Evolutionary conservation across 2,797 vertebrate genomes (phyloP), one percentile per base, ranked within the genome.

Genomic region (Chaetophractus vellerosus): DNA sequence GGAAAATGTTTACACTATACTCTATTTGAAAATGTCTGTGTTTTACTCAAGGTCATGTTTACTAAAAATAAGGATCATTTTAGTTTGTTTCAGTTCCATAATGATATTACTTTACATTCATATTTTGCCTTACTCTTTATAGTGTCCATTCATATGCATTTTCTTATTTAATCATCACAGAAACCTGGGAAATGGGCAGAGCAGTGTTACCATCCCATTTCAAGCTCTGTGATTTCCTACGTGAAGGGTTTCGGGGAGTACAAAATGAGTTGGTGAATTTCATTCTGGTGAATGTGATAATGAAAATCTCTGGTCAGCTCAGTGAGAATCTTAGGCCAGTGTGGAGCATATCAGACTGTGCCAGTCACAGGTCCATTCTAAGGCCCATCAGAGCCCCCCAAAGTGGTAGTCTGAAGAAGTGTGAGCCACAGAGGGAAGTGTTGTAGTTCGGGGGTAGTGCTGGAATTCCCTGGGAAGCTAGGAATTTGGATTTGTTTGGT

Each of bases 21-120:
- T 93, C 57, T 38, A 1, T 80, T 92, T 92, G 59, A 94, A 96
- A 95, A 63, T 91, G 26, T 36, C 4, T 91, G 48, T 79, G 1
- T 88, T 96, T 96, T 94, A 38, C 57, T 26, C 31, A 24, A 66
- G 63, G 6, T 92, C 59, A 64, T 23, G 31, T n/a, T 96, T 80
- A 92, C 74, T 82, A 85, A 75, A 88, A 69, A 26, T 76, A 76
- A 71, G 68, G 15, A 75, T 83, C 72, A 4, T 61, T 96, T 81
- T 16, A 31, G 21, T 89, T 81, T 76, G 33, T 84, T 88, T 96
- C 6, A 21, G 83, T 91, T 68, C 36, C 63, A 2, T 86, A 84
- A 33, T 81, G 19, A 38, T 71, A 88, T 55, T 38, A 45, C 21
- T 84, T 64, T n/a, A 80, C 4, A 80, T 72, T 79, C 28, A 26